These are phyloP conservation scores for Euschistus heros DNA, from an alignment of 1,140 invertebrate genomes.

Conservation along the genomic window DNA sequence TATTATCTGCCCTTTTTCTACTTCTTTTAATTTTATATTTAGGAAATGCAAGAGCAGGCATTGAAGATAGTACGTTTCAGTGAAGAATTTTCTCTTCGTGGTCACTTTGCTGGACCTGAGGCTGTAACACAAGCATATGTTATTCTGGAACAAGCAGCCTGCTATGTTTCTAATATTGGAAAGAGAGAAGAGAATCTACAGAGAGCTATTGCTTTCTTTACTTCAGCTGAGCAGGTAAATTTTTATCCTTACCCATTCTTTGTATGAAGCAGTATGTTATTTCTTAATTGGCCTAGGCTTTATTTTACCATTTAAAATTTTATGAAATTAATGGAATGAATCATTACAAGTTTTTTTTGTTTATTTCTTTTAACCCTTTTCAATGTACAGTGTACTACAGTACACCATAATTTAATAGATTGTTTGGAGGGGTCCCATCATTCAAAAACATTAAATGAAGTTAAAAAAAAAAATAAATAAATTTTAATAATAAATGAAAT, in stretches of 20 bases:
- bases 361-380: too few relatives aligned
- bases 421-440: too few relatives aligned
- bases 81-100: slow-evolving; percentile 57
- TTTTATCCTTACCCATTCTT: too few relatives aligned
- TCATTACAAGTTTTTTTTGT: too few relatives aligned
- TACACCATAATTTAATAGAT: too few relatives aligned
- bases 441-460: too few relatives aligned
- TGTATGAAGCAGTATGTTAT: too few relatives aligned
- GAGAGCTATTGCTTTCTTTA: slow-evolving; percentile 62
- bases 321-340: background rate
- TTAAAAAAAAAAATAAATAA: too few relatives aligned
- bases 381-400: too few relatives aligned
- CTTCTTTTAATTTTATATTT: slow-evolving; percentile 11
- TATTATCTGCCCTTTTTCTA: background rate
- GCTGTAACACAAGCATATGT: slow-evolving; percentile 58
- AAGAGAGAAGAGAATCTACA: slow-evolving; percentile 54
- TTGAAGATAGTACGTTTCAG: slow-evolving; percentile 67
- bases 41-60: slow-evolving; percentile 63
- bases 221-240: slow-evolving; percentile 53
- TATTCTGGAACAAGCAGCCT: slow-evolving; percentile 58
- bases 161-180: slow-evolving; percentile 62
- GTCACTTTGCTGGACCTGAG: slow-evolving; percentile 58
- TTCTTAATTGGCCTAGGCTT: too few relatives aligned
- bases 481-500: too few relatives aligned
- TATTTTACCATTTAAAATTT: background rate